Evolutionary conservation across 2,113 vertebrate species (phyloP).

Genomic region (Myodes glareolus): DNA sequence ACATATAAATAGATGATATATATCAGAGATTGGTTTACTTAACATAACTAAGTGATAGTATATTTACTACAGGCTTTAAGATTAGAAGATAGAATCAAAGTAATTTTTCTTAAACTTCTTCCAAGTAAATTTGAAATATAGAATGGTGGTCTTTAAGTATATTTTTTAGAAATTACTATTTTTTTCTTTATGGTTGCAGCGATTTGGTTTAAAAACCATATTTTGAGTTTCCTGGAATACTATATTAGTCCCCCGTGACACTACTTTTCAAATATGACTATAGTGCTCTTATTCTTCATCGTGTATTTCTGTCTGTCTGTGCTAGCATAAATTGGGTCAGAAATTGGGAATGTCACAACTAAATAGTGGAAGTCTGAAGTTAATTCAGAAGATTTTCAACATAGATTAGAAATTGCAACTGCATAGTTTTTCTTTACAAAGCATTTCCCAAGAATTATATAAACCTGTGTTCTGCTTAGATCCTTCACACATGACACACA

Average conservation of each 20-base stretch:
- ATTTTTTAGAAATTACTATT: background rate
- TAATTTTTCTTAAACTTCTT: background rate
- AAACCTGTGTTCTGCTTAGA: conserved; percentile 58
- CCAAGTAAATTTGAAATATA: background rate
- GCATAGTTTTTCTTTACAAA: conserved; percentile 27
- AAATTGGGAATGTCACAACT: background rate
- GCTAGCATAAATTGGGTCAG: background rate
- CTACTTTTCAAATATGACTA: conserved; percentile 2
- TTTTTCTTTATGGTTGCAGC: background rate
- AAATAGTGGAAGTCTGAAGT: background rate
- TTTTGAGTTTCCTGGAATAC: conserved; percentile 31
- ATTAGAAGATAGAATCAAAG: conserved; percentile 41
- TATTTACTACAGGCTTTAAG: conserved; percentile 5
- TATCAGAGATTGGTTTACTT: background rate
- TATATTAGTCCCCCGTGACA: background rate
- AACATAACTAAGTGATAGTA: background rate
- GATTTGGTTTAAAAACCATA: background rate
- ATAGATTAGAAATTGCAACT: background rate
- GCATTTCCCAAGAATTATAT: background rate
- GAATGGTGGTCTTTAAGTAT: background rate
- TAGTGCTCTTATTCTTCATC: background rate
- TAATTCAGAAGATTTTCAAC: background rate
- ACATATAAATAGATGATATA: background rate
- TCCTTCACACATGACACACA: conserved; percentile 43
- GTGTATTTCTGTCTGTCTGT: conserved; percentile 46